These are phyloP conservation scores for Arrhamphus sclerolepis DNA, from an alignment of 2,797 vertebrate species.

Conservation along the genomic window DNA sequence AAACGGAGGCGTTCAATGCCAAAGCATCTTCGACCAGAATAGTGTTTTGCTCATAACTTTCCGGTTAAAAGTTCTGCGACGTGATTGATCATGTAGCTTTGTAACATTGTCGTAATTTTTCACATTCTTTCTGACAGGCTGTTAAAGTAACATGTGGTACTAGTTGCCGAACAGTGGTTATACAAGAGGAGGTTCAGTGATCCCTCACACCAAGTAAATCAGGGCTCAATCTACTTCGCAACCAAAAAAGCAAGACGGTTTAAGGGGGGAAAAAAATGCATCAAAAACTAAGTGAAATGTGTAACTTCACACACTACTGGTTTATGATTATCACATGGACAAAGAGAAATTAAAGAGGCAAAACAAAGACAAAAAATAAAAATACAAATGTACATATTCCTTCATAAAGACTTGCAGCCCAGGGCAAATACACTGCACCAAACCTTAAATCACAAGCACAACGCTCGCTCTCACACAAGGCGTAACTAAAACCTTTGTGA, in stretches of 20 bases:
- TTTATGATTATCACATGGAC: conserved; percentile 20
- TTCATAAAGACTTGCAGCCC: conserved; percentile 44
- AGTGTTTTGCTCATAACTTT: conserved; percentile 34
- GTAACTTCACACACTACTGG: conserved; percentile 15
- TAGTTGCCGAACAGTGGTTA: conserved; percentile 46
- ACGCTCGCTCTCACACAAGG: conserved; percentile 2
- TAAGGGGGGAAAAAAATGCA: conserved; percentile 9
- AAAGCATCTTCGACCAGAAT: conserved; percentile 14
- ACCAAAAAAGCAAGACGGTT: not conserved
- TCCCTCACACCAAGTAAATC: no score
- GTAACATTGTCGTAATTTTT: not conserved
- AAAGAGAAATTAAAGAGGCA: not conserved
- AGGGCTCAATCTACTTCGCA: conserved; percentile 37
- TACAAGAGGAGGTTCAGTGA: no score
- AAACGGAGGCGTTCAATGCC: conserved; percentile 22
- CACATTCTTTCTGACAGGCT: conserved; percentile 14
- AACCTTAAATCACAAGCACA: conserved; percentile 8
- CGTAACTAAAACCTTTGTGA: conserved; percentile 6
- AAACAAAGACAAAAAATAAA: conserved; percentile 12
- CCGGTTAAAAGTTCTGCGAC: conserved; percentile 9
- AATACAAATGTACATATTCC: conserved; percentile 48
- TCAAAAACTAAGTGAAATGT: conserved; percentile 21
- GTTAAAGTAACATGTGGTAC: conserved; percentile 4
- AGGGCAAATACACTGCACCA: conserved; percentile 24
- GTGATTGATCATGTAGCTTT: conserved; percentile 35